Evolutionary conservation across 2,888 invertebrate genomes (phyloP).

Genomic region (Ischnus inquisitorius): DNA sequence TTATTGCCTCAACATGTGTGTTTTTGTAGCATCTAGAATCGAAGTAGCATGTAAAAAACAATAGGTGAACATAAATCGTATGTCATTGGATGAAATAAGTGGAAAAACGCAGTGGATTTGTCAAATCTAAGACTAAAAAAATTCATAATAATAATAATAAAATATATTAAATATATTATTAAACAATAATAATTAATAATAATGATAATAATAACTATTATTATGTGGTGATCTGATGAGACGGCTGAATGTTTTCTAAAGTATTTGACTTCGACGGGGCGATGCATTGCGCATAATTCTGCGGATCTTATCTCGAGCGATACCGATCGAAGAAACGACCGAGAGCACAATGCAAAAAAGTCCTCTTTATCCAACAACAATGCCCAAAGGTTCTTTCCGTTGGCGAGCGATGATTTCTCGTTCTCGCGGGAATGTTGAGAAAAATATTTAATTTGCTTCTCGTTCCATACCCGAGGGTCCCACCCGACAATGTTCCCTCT

Average conservation of each 20-base stretch:
- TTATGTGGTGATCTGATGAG: no score
- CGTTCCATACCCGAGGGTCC: conserved; percentile 30
- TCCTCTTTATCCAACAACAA: background rate
- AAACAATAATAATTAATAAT: no score
- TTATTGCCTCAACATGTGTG: background rate
- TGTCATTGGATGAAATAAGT: background rate
- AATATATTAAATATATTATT: no score
- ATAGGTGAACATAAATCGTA: conserved; percentile 8
- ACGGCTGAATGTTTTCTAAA: no score
- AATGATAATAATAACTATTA: no score
- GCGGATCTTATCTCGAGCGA: no score
- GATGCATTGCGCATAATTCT: no score
- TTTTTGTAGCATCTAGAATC: conserved; percentile 1
- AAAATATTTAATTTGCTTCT: conserved; percentile 44
- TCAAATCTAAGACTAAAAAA: background rate
- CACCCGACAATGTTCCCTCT: background rate
- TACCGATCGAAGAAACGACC: background rate
- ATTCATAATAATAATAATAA: no score
- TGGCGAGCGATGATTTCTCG: background rate
- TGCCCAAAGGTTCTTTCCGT: no score
- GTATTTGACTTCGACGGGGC: no score
- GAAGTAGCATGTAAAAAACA: background rate
- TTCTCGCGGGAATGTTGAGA: conserved; percentile 1
- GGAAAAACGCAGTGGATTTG: background rate
- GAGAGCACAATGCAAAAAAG: background rate